Evolutionary conservation across 2,113 vertebrate genomes (phyloP), one percentile per base, ranked within the genome.

Genomic region (Rafetus swinhoei): DNA sequence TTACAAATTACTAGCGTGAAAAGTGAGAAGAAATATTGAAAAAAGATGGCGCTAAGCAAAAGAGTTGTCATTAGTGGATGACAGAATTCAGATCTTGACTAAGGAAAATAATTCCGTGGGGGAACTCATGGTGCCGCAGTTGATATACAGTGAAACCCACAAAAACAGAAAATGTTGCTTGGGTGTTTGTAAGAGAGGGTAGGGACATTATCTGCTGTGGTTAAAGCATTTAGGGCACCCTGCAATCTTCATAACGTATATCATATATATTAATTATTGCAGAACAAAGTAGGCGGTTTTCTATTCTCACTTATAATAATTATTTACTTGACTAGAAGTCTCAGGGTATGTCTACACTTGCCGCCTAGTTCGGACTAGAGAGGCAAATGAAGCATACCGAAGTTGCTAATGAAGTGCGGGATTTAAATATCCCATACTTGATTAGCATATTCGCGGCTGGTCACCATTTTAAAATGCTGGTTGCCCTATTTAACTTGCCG

Each of bases 21-120:
- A 95, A 91, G 35, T 7, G 59, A 82, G 50, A 84, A 94, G 2
- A 94, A 87, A 86, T 87, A 72, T 57, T 65, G 89, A 19, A 92
- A 95, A 90, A 81, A 50, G 6, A 52, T 55, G 54, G 92, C 87
- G 55, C 14, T 82, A 54, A 86, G 87, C 32, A 93, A 92, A 95
- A 52, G 45, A 56, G 45, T 12, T 81, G 35, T 50, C 86, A 89
- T 93, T 96, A 96, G 95, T 93, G 76, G 55, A 87, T 85, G 29
- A 88, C 18, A 93, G 72, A 72, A 92, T 95, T 82, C 92, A 91
- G 97, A 93, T 93, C 79, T 95, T 93, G 94, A 65, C 94, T 88
- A 93, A 0, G 0, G 97, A 97, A 97, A 97, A 96, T 97, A 97
- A 97, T 98, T 98, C 97, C 97, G 81, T 80, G 81, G 84, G 45